Evolutionary conservation across 2,797 vertebrate species (phyloP), one percentile per base, ranked within the genome.

Genomic region (Silurus lanzhouensis): DNA sequence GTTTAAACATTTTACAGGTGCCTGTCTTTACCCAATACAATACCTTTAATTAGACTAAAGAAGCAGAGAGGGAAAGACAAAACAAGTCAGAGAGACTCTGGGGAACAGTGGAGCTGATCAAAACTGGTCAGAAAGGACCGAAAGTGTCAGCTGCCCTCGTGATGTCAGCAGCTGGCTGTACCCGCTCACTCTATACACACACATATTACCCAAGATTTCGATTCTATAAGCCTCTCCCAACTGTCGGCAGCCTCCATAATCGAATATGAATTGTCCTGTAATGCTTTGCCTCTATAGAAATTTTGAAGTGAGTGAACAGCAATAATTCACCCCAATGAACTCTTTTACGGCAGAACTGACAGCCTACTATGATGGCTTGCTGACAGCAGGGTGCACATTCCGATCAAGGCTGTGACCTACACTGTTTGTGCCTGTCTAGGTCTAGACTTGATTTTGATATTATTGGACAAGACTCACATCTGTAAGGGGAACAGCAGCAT

Each of bases 261-360:
- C 84, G 87, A 88, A 90, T 90, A 87, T 85, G 89, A 88, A 90
- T 86, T 83, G 70, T 83, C 44, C 78, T 46, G 72, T 85, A 85
- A 89, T 76, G 81, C 82, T 74, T 84, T 38, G n/a, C 44, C 6
- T 38, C 82, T 84, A 86, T 60, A 61, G 70, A 88, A 82, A 87
- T 80, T 84, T 83, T 63, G 84, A 89, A 87, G 81, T 87, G 86
- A 90, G 74, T 70, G 85, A 70, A 81, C 67, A 58, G 75, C 85
- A 87, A 89, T 88, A 90, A 87, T 88, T 90, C 88, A 86, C 80
- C 76, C 81, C 83, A 79, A 88, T 83, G 75, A 86, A 84, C 86
- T 85, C 80, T 88, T 87, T 83, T 84, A 80, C 55, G 64, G 22
- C 75, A 64, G 83, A 84, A 85, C 75, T 85, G 83, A 88, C 85